phyloP scores from a whole-genome alignment of 2,888 invertebrate species.

The Drosophila macrothrix region DNA sequence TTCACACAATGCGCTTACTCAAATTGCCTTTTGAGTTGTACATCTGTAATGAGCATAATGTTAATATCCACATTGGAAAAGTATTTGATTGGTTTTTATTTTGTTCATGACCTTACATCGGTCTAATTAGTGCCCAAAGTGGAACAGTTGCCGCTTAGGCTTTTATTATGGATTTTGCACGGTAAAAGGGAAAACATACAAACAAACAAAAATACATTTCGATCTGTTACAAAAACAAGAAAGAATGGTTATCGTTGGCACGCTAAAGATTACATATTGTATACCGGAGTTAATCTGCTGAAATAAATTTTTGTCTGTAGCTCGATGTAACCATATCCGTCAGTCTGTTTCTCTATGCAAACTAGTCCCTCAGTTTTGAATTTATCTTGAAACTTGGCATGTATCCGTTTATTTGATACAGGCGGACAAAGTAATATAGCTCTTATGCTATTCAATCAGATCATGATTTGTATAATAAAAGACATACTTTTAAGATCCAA shows the following conservation, averaged over 20 bases:
- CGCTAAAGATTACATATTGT: not conserved
- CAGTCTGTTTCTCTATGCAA: no score
- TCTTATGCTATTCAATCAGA: no score
- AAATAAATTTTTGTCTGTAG: not conserved
- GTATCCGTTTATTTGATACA: no score
- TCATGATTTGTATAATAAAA: no score
- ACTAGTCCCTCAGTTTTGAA: no score
- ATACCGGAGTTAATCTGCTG: not conserved
- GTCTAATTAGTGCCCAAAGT: not conserved
- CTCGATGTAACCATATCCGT: not conserved
- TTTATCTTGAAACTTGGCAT: no score
- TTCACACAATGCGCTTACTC: not conserved
- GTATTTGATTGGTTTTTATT: not conserved
- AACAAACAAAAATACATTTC: not conserved
- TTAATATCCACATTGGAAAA: not conserved
- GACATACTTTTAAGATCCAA: no score
- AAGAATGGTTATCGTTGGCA: not conserved
- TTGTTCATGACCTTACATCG: not conserved
- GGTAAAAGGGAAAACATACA: not conserved
- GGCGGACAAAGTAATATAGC: no score
- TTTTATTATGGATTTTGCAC: not conserved
- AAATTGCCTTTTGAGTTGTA: not conserved
- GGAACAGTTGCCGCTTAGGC: not conserved
- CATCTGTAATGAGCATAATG: not conserved
- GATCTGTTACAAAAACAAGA: not conserved